Conservation (phyloP, 2,113 vertebrate species). For the Maccullochella peelii region DNA sequence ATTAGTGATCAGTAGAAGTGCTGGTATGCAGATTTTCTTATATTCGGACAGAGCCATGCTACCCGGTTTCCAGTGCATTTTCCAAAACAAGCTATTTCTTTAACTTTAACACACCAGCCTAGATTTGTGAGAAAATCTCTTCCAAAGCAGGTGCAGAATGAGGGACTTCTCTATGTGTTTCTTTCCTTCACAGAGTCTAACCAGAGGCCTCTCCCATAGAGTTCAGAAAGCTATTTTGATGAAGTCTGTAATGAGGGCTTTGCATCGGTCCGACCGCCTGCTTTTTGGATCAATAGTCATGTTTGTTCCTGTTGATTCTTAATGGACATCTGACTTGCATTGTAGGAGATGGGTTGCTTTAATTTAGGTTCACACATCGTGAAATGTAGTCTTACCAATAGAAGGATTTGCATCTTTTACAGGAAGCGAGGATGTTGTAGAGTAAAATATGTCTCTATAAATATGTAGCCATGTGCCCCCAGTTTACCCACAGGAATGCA, state of each 20-base stretch:
- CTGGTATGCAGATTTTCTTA: not conserved
- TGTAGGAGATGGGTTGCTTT: not conserved
- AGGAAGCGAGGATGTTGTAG: not conserved
- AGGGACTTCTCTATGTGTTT: not conserved
- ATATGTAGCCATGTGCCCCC: not conserved
- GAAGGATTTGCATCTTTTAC: constrained; percentile 6
- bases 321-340: constrained; percentile 24
- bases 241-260: constrained; percentile 41
- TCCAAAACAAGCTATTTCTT: too few relatives aligned
- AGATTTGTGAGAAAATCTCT: not conserved
- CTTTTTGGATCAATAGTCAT: constrained; percentile 4
- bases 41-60: not conserved
- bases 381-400: not conserved
- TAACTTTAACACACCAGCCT: not conserved
- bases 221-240: not conserved
- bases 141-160: not conserved
- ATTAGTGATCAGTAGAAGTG: not conserved
- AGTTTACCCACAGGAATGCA: not conserved
- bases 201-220: constrained; percentile 3
- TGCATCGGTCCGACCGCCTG: not conserved
- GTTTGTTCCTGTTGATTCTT: constrained; percentile 3
- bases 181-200: not conserved
- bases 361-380: constrained; percentile 27
- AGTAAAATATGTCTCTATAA: not conserved
- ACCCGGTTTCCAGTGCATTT: not conserved